Evolutionary conservation across 2,113 vertebrate species (phyloP), one percentile per base, ranked within the genome.

Genomic region (Notechis scutatus): DNA sequence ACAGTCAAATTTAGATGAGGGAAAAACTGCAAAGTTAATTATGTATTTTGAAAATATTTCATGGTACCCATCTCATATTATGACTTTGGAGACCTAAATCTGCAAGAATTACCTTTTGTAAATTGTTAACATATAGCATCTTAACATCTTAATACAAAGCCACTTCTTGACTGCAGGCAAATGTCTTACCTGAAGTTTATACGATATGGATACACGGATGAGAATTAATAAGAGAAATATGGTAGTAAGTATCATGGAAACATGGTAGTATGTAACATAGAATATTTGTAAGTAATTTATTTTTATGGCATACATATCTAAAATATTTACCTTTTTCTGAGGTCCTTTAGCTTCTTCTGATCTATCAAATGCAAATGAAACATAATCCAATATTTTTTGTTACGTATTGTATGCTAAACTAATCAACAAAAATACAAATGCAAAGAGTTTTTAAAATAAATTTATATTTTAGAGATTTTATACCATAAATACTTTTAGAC

Each of bases 301-400:
- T 90, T 50, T 93, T 45, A 93, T 94, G 26, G 85, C 5, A 90
- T 85, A 92, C 88, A 4, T 14, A 47, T 86, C 24, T 15, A 47
- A 20, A 50, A 18, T 86, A 93, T 88, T 91, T 96, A 99, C 99
- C 98, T 99, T 99, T 97, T 98, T 99, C 96, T 98, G 98, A 94
- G 98, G 94, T 52, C 97, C 96, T 95, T 98, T 98, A 95, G 97
- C 97, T 94, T 99, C 98, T 96, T 99, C 99, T 93, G 97, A 98
- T 94, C 99, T 99, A 95, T 57, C 96, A 95, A 96, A 97, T 97
- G 52, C 0, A 96, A 89, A 96, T 87, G 96, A 94, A 94, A 50
- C 34, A 94, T n/a, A 90, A 91, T 74, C 94, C 91, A 95, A 92
- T 93, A 52, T 64, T 61, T 42, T 29, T 39, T 61, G 52, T 81